Conservation (phyloP, 2,113 vertebrate species). For the Catagonus wagneri region DNA sequence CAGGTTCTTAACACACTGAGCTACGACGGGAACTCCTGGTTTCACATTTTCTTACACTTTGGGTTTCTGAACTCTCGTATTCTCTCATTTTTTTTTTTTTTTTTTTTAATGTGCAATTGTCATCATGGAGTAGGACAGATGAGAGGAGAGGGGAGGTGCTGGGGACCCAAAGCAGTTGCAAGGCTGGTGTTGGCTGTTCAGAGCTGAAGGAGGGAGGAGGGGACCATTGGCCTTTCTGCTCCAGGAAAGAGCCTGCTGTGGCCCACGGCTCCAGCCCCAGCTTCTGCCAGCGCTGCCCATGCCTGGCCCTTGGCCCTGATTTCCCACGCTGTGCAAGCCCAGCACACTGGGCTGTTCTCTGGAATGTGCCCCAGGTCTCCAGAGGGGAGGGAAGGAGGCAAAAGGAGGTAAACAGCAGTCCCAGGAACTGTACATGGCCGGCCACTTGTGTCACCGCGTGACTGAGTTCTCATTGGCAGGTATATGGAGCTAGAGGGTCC, state of each 20-base stretch:
- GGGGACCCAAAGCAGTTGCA: neutral
- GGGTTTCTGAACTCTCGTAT: neutral
- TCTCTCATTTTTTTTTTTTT: neutral
- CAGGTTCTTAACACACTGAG: too few relatives aligned
- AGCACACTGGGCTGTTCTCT: neutral
- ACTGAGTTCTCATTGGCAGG: neutral
- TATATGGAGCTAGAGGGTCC: neutral
- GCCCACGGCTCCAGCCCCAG: neutral
- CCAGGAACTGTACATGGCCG: fast-evolving
- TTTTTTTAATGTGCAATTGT: neutral
- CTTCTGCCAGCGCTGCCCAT: neutral
- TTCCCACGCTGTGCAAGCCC: conserved; percentile 35
- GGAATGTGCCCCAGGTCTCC: fast-evolving
- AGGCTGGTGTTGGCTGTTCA: neutral
- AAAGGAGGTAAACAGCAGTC: neutral
- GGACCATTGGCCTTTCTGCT: neutral
- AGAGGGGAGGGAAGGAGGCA: neutral
- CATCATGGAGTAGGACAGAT: neutral
- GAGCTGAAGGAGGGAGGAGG: neutral
- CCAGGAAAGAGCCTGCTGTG: neutral
- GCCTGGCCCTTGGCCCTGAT: neutral
- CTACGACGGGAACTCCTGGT: too few relatives aligned
- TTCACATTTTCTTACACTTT: neutral
- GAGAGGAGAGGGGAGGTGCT: neutral
- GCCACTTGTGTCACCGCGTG: neutral